A percentile compares a stretch with the other conserved stretches of the same genome.
Conservation (phyloP, 2,888 invertebrate genomes). For the Ommatoiulus sabulosus region DNA sequence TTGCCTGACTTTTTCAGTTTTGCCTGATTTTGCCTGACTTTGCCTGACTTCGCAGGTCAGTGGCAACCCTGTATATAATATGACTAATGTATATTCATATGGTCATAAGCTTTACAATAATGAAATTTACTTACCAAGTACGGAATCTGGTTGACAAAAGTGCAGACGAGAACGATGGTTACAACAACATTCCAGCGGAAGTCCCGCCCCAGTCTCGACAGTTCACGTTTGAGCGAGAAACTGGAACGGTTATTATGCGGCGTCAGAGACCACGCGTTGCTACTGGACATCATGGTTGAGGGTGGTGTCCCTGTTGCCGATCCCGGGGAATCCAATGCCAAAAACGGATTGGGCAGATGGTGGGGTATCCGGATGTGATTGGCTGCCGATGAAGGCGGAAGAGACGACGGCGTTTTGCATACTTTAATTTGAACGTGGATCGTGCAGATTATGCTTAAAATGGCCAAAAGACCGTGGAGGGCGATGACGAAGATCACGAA, state of each 20-base stretch:
- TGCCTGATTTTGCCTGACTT: too few species aligned
- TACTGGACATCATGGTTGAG: constrained; percentile 64
- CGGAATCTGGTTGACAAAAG: constrained; percentile 74
- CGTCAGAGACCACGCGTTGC: constrained; percentile 63
- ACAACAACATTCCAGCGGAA: constrained; percentile 67
- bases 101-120: neutral
- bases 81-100: too few species aligned
- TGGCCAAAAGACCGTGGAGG: constrained; percentile 71
- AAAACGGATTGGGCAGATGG: constrained; percentile 62
- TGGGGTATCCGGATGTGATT: constrained; percentile 62
- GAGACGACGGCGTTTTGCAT: constrained; percentile 58
- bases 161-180: constrained; percentile 72
- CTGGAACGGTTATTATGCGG: constrained; percentile 41
- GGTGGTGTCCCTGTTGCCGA: constrained; percentile 61
- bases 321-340: constrained; percentile 62
- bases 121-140: constrained; percentile 71
- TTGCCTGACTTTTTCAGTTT: too few species aligned
- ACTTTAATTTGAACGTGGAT: constrained; percentile 65
- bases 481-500: constrained; percentile 71
- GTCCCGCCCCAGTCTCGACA: constrained; percentile 59
- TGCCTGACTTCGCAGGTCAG: too few species aligned
- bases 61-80: too few species aligned
- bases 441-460: constrained; percentile 69
- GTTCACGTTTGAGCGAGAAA: constrained; percentile 49
- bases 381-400: constrained; percentile 63